phyloP scores from a whole-genome alignment of 2,797 vertebrate genomes.

The Gouania willdenowi region DNA sequence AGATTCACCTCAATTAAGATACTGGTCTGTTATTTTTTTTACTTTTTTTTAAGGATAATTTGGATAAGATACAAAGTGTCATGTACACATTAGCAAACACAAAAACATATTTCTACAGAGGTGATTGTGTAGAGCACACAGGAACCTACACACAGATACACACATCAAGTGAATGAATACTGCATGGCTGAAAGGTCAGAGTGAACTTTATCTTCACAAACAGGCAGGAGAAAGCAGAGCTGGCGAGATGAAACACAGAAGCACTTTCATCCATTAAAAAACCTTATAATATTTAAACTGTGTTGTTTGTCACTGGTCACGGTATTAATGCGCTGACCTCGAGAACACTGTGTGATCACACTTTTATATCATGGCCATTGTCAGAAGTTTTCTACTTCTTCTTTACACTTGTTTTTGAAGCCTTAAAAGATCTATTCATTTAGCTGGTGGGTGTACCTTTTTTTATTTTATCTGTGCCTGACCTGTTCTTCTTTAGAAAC shows the following conservation, averaged over 20 bases:
- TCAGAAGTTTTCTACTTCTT: too few species aligned
- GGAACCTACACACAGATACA: constrained; percentile 47
- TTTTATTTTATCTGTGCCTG: constrained; percentile 78
- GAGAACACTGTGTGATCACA: constrained; percentile 7
- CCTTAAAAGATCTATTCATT: constrained; percentile 59
- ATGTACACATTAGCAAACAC: constrained; percentile 15
- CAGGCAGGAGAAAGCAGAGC: constrained; percentile 59
- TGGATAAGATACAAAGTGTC: neutral
- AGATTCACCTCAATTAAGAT: too few species aligned
- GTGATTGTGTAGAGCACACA: constrained; percentile 38
- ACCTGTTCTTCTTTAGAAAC: constrained; percentile 64
- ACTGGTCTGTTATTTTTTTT: too few species aligned
- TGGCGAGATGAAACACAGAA: constrained; percentile 63
- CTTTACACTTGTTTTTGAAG: constrained; percentile 62
- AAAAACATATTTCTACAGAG: constrained; percentile 33
- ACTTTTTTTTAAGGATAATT: too few species aligned
- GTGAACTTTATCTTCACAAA: constrained; percentile 77
- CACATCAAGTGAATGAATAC: constrained; percentile 75
- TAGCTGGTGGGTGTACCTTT: constrained; percentile 71
- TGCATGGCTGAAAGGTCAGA: constrained; percentile 72
- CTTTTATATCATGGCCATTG: too few species aligned
- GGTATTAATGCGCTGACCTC: constrained; percentile 27
- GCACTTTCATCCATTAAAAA: constrained; percentile 39
- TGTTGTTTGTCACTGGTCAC: constrained; percentile 27
- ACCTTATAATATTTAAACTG: constrained; percentile 28